A percentile compares a stretch with the other conserved stretches of the same genome.
Conservation (phyloP, 1,140 invertebrate species). For the Ericerus pela region DNA sequence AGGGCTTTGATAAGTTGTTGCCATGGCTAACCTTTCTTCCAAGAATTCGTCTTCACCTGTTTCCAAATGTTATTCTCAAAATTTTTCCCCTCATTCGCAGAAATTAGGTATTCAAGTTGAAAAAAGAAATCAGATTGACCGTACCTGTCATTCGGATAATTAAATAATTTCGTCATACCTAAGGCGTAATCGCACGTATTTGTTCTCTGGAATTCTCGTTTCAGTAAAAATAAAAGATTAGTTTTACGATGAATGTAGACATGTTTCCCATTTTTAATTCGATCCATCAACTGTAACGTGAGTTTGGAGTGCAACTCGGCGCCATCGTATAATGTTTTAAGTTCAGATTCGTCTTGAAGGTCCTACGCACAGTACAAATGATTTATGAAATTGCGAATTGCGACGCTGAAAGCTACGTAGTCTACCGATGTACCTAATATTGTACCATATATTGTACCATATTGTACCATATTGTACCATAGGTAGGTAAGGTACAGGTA, state of each 20-base stretch:
- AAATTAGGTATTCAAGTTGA: background rate
- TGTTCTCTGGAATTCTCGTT: constrained; percentile 40
- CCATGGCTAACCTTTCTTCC: constrained; percentile 60
- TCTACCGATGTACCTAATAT: too few relatives aligned
- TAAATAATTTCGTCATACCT: constrained; percentile 31
- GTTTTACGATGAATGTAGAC: constrained; percentile 68
- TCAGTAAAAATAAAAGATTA: constrained; percentile 49
- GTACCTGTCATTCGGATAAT: background rate
- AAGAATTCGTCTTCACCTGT: constrained; percentile 46
- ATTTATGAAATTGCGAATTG: background rate
- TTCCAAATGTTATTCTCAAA: constrained; percentile 5
- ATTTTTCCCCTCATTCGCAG: background rate
- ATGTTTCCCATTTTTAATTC: constrained; percentile 46
- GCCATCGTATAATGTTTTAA: constrained; percentile 36
- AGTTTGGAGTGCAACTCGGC: constrained; percentile 36
- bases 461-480: too few relatives aligned
- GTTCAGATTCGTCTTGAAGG: constrained; percentile 36
- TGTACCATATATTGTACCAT: too few relatives aligned
- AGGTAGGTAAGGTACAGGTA: too few relatives aligned
- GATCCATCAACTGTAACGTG: constrained; percentile 36
- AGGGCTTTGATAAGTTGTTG: constrained; percentile 53
- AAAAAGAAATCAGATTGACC: background rate
- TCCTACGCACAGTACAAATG: constrained; percentile 6
- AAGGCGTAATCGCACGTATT: constrained; percentile 54
- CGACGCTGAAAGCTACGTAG: too few relatives aligned